Evolutionary conservation across 2,113 vertebrate species (phyloP), one percentile per base, ranked within the genome.

Genomic region (Zapus hudsonius): DNA sequence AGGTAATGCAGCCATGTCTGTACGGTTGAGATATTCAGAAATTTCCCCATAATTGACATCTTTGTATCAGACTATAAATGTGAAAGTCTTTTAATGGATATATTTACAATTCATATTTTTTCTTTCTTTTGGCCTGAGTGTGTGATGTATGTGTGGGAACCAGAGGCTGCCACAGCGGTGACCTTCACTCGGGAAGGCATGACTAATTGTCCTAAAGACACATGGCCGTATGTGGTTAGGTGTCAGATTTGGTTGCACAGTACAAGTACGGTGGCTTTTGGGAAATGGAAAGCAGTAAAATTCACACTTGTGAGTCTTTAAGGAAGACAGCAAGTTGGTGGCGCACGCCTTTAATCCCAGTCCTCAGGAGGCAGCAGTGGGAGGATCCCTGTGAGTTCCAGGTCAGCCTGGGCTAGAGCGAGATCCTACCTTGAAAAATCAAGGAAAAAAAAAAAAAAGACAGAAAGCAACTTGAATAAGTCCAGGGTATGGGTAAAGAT

Each of bases 1-100:
- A 99, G 99, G 99, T 99, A 98, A 94, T 76, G 67, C 64, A n/a
- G 2, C 88, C 23, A 81, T 36, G 57, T 9, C 19, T 22, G 16
- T 33, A 90, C 87, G 90, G 61, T 82, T 92, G 88, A 89, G 85
- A 40, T 69, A 6, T 25, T 38, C 80, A 40, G 4, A 57, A 40
- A 69, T 79, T 64, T 73, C 33, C 44, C 40, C 55, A 16, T 52
- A 70, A 64, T 69, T 52, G 84, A 66, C 59, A 90, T 19, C 73
- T 91, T 93, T 83, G 33, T 70, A 2, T 80, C 63, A 95, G 57
- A 82, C 40, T 52, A 73, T 52, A 52, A 52, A 52, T 52, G 52
- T 52, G 16, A 47, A 47, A 52, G 52, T 52, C 52, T 52, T 52
- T 52, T 52, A 52, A 52, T 52, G 52, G 52, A 52, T 52, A 52